phyloP scores from a whole-genome alignment of 35 echinoderm and acorn worm genomes.

The Eucidaris tribuloides region DNA sequence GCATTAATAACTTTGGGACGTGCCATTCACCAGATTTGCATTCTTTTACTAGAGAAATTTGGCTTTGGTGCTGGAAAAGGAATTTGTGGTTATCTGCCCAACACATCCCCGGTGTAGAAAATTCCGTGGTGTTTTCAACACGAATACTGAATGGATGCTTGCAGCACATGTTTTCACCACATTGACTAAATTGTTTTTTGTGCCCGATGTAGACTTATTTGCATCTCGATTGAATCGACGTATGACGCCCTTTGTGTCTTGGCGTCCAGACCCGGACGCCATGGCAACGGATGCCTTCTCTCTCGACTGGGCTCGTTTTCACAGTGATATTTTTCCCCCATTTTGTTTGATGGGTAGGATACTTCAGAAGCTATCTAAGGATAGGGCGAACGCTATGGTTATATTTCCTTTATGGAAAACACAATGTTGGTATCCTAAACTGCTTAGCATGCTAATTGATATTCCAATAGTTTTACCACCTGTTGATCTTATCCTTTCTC shows the following conservation, averaged over 20 bases:
- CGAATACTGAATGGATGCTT: neutral
- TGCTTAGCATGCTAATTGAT: neutral
- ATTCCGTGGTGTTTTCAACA: neutral
- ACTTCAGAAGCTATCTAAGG: neutral
- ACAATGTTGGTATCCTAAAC: neutral
- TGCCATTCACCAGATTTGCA: neutral
- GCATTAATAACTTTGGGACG: no score
- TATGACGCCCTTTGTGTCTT: slow-evolving; percentile 4
- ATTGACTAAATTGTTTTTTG: neutral
- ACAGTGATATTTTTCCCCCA: neutral
- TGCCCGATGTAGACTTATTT: slow-evolving; percentile 27
- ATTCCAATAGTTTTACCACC: neutral
- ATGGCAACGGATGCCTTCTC: slow-evolving; percentile 31
- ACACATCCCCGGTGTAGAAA: neutral
- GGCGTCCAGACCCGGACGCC: slow-evolving; percentile 5
- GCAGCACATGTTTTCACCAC: neutral
- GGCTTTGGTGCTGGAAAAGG: neutral
- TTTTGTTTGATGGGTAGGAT: slow-evolving; percentile 14
- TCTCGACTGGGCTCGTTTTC: neutral
- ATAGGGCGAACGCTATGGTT: neutral
- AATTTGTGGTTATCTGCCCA: neutral
- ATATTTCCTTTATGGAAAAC: neutral
- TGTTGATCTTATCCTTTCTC: neutral
- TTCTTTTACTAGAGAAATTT: neutral
- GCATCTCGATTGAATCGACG: slow-evolving; percentile 32